Base-by-base conservation (phyloP, 2,888 invertebrate species). In the Diaprepes abbreviatus region DNA sequence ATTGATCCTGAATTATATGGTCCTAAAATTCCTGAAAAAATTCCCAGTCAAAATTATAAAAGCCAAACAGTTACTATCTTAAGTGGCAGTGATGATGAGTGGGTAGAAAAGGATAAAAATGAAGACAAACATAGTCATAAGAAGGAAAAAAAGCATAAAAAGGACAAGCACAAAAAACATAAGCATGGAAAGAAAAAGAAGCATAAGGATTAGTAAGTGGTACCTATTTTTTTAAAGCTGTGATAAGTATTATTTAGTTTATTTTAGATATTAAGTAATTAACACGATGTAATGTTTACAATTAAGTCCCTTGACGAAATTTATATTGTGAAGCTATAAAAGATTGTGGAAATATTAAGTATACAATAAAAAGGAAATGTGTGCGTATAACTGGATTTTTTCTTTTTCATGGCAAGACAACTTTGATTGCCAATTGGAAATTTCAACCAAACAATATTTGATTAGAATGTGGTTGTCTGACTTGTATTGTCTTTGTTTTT, bases 141-240 rank as follows among this genome's bases (percentile, higher is more conserved):
- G 59, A 79, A 78, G 70, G 74, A 76, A 50, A 79, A 78, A 54
- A 76, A 78, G 48, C 63, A 73, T 28, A 74, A 73, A 92, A 91
- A 76, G 86, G 87, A 7, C 89, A 90, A 59, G 85, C 85, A n/a
- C 82, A 83, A 70, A 69, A 76, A 76, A 40, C 62, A 54, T 80
- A 80, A 63, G 69, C 72, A 58, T 71, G 75, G 59, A 66, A 75
- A 48, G 73, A 77, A 59, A 63, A 77, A 67, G 74, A 54, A 28
- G 28, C 28, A 31, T 28, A 50, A 16, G 14, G 16, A 14, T 14
- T 50, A 28, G 12, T 28, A 7, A 24, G 3, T 50, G 28, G 14
- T 38, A 16, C 14, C 14, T 28, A 50, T 14, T 16, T 24, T 45
- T n/a, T 12, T 10, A 45, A 14, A 28, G 28, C 45, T 50, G 48